These are phyloP conservation scores for Acleris literana DNA, from an alignment of 2,888 invertebrate species.

Conservation along the genomic window DNA sequence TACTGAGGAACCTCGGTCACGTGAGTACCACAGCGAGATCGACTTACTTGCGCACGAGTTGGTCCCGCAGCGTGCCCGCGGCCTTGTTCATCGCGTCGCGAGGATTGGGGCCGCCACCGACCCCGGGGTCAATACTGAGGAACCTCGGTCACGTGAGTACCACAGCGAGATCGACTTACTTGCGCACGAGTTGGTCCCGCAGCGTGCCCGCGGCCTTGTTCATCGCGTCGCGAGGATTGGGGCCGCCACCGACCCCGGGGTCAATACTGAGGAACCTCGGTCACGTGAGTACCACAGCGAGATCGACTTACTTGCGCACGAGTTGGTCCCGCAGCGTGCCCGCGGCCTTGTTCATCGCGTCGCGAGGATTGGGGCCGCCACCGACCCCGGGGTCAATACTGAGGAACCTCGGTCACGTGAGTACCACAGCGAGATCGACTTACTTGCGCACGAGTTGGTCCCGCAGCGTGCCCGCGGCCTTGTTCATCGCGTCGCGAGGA, in stretches of 20 bases:
- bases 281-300: too few relatives aligned
- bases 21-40: too few relatives aligned
- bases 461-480: too few relatives aligned
- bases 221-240: slow-evolving; percentile 71
- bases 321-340: too few relatives aligned
- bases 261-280: slow-evolving; percentile 97
- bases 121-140: too few relatives aligned
- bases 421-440: too few relatives aligned
- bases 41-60: slow-evolving; percentile 65
- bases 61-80: slow-evolving; percentile 66
- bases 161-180: slow-evolving; percentile 53
- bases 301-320: too few relatives aligned
- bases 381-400: slow-evolving; percentile 95
- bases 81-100: too few relatives aligned
- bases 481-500: slow-evolving; percentile 67
- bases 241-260: slow-evolving; percentile 87
- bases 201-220: slow-evolving; percentile 67
- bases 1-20: too few relatives aligned
- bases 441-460: too few relatives aligned
- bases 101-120: too few relatives aligned
- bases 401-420: slow-evolving; percentile 95
- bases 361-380: slow-evolving; percentile 73
- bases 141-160: too few relatives aligned
- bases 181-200: slow-evolving; percentile 65
- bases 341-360: slow-evolving; percentile 67